Evolutionary conservation across 1,140 invertebrate species (phyloP), one percentile per base, ranked within the genome.

Genomic region (Caerostris extrusa): DNA sequence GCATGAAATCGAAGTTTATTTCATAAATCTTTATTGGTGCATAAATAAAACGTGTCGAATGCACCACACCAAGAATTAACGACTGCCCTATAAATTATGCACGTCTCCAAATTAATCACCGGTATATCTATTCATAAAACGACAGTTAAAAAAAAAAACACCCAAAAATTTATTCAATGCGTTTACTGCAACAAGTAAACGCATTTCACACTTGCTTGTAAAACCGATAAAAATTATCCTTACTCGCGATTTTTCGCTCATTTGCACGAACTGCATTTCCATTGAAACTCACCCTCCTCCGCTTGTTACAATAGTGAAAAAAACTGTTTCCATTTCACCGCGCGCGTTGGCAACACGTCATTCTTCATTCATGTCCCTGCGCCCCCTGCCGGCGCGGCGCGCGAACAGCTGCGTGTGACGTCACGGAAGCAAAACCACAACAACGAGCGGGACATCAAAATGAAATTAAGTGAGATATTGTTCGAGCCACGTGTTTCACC

Each of bases 381-480:
- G 90, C 90, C 77, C 90, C 90, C 90, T 92, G 90, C 90, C 90
- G 90, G 81, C 58, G 58, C 60, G 58, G 61, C 58, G 81, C 53
- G 82, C 57, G 77, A 64, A 34, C 91, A 93, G 83, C 91, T 93
- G 91, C 91, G 55, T 58, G 82, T 93, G 91, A 93, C 91, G 91
- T 93, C 91, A 93, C 61, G 55, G 56, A 53, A 19, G 56, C 69
- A 71, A 92, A 92, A 92, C 90, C 90, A 85, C 90, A 92, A 93
- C 91, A 93, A 83, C 69, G 55, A 55, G 61, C 90, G 55, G 56
- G 90, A 85, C 77, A 92, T 92, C 90, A 92, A 92, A 93, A 93
- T 93, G 61, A 93, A 93, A 93, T 93, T 93, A 93, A 93, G 91
- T 93, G 83, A 86, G 91, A 93, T 87, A 93, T 93, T 93, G 91